phyloP scores from a whole-genome alignment of 2,113 vertebrate species.

The Ellobius talpinus region DNA sequence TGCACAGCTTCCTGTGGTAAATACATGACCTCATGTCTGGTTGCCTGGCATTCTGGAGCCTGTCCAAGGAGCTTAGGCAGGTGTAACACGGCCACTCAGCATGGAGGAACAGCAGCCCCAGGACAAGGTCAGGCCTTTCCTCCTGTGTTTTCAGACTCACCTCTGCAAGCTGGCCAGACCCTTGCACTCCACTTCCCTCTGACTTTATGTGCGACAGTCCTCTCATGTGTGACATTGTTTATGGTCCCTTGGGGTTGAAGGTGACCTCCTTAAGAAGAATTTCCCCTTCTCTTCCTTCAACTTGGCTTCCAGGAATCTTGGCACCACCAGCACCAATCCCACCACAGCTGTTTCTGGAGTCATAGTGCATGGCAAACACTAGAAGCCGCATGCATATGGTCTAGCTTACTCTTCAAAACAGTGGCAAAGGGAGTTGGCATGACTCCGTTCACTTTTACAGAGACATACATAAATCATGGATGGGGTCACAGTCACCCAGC shows the following conservation, averaged over 20 bases:
- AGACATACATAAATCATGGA: not conserved
- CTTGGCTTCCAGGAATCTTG: not conserved
- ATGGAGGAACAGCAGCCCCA: not conserved
- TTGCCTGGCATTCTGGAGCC: slow-evolving; percentile 69
- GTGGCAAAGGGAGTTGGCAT: too few species aligned
- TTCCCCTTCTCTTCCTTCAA: not conserved
- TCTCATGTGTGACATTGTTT: not conserved
- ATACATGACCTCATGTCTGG: slow-evolving; percentile 77
- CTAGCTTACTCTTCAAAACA: not conserved
- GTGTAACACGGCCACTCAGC: not conserved
- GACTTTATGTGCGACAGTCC: not conserved
- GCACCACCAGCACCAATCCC: not conserved
- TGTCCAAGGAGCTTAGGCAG: slow-evolving; percentile 64
- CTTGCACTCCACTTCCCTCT: not conserved
- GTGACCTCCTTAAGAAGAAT: not conserved
- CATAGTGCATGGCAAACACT: too few species aligned
- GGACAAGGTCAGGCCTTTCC: not conserved
- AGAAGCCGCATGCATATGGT: fast-evolving
- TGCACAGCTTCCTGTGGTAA: slow-evolving; percentile 4
- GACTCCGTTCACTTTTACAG: not conserved
- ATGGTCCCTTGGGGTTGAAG: not conserved
- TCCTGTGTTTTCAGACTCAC: not conserved
- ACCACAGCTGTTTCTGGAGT: not conserved
- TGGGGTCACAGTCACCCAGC: too few species aligned
- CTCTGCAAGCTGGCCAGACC: not conserved